Base-by-base conservation (phyloP, 2,888 invertebrate species). In the Pammene fasciana region DNA sequence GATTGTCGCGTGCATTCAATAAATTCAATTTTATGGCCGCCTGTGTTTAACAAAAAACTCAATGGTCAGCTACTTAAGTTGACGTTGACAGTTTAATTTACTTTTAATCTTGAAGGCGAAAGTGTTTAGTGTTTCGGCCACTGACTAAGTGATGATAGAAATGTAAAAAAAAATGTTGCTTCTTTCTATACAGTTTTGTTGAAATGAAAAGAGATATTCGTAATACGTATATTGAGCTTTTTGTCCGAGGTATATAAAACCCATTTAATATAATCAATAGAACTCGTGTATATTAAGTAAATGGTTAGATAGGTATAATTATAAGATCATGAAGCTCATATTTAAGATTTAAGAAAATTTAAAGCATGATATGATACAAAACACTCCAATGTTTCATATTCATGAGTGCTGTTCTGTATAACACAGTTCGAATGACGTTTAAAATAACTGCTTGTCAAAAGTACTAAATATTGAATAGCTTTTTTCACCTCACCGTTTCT, bases 1-100 rank as follows among this genome's bases (percentile, higher is more conserved):
- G 75, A 71, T 80, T 80, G 83, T 85, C 82, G 80, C 82, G 84
- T 86, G 86, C 85, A 85, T 84, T 79, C 79, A 80, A 90, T 92
- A 92, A 92, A 92, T 92, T 84, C 74, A 75, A 72, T 88, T 92
- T 91, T 90, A 91, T 89, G 84, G 84, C 68, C 68, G 73, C 72
- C 72, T 67, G 74, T 64, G 68, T 72, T 71, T 66, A 13, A 13
- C 60, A 48, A 72, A 75, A 75, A 75, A 52, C 68, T 73, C 72
- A 70, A 76, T 78, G 76, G 77, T 74, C 77, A 77, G 75, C 75
- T 72, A 71, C 77, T 79, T 80, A 76, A 85, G 85, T 81, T 79
- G 80, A 68, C 68, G 18, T 48, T 55, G 55, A 60, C 66, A 60
- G 46, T 60, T 65, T 66, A 60, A 70, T 66, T 70, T 55, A 41